Base-by-base conservation (phyloP, 30 jellyfish, hydroid and myxozoan genomes). In the Turritopsis rubra region DNA sequence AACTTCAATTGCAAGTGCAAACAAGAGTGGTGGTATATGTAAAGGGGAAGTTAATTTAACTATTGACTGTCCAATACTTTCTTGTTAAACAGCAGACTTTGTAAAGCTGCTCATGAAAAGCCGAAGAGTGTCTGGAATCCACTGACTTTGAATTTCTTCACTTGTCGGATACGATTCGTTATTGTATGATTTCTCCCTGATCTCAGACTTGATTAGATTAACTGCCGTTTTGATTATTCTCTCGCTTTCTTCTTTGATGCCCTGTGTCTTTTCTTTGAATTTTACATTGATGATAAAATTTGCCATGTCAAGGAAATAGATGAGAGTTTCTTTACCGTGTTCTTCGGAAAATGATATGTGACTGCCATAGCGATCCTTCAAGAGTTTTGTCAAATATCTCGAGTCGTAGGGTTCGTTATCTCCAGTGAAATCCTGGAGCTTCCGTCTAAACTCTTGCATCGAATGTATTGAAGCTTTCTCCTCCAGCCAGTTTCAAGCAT, bases 231-330 rank as follows among this genome's bases (percentile, higher is more conserved):
- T 65, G 21, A 87, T 52, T 1, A 81, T 66, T 7, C 83, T 75
- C 30, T 81, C 86, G 52, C 29, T 72, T 54, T 80, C 85, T 25
- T 81, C 88, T 71, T 81, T 28, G 28, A 18, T 79, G 16, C 16
- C 16, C 8, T 68, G 4, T 41, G 9, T 13, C 60, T 41, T 41
- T 13, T 41, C 60, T 41, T 13, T 41, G 77, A 1, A 68, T 31
- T 16, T 66, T 52, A 52, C 54, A n/a, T 27, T 79, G 66, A 86
- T 28, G 29, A 81, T 21, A 29, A 13, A 81, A 60, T 72, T 26
- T n/a, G 88, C 85, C 88, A 86, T 86, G 16, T 86, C 80, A 81
- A 66, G 68, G 74, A 86, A 85, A 74, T 83, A 85, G 24, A 85
- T 41, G 13, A 41, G 5, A 13, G 5, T 41, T 41, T 41, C 60